Percentiles rank a stretch among this genome's conserved stretches.
Conservation (phyloP, 1,140 invertebrate species). For the Oedothorax gibbosus region DNA sequence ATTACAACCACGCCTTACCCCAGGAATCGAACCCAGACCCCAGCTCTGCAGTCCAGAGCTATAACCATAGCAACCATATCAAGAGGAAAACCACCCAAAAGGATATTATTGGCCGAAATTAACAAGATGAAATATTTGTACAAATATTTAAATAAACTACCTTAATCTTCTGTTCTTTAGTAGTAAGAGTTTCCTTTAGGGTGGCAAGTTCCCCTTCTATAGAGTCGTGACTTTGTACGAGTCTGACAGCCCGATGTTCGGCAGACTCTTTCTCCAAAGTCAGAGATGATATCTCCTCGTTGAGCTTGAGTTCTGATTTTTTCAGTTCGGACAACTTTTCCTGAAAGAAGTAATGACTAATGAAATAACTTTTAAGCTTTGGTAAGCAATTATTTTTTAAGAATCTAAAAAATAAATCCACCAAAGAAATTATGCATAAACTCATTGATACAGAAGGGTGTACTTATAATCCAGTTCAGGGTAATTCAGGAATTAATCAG, state of each 20-base stretch:
- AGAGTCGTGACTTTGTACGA: slow-evolving; percentile 7
- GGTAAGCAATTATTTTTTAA: not conserved
- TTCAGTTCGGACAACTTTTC: slow-evolving; percentile 27
- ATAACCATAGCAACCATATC: too few species aligned
- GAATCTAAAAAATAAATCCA: not conserved
- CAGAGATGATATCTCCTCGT: slow-evolving; percentile 11
- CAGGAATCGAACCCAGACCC: too few species aligned
- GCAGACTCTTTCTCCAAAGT: slow-evolving; percentile 21
- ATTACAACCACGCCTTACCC: too few species aligned
- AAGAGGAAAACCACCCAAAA: too few species aligned
- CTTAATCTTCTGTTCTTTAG: slow-evolving; percentile 25
- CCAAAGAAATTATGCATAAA: not conserved
- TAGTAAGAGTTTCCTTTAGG: not conserved
- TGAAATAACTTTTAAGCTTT: not conserved
- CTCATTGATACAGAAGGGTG: too few species aligned
- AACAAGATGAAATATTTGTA: too few species aligned
- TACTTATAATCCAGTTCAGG: not conserved
- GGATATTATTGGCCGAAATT: too few species aligned
- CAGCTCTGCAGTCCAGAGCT: too few species aligned
- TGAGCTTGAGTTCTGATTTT: slow-evolving; percentile 8
- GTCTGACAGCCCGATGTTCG: slow-evolving; percentile 18
- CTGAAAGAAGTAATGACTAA: slow-evolving; percentile 8
- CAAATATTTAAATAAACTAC: too few species aligned
- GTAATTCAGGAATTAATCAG: not conserved
- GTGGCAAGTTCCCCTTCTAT: slow-evolving; percentile 4